Evolutionary conservation across 2,797 vertebrate genomes (phyloP), one percentile per base, ranked within the genome.

Genomic region (Acanthurus tractus): DNA sequence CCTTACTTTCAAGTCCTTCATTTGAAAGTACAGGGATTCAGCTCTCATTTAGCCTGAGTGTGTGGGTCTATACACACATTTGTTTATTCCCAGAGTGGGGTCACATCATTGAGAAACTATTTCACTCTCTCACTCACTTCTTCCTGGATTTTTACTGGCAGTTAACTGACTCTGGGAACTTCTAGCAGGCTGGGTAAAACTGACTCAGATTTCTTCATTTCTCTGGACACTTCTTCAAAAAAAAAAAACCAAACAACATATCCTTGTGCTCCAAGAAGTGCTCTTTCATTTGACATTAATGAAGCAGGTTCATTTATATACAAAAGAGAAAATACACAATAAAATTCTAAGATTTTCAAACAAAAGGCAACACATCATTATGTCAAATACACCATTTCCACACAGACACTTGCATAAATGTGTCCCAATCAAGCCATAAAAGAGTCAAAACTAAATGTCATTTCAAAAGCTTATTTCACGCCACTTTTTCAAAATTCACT

Each of bases 41-140:
- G 7, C 7, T 63, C 18, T 55, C 20, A 36, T 40, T 49, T 8
- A 18, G 22, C 20, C 20, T 22, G 29, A 20, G 34, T 29, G 12
- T 52, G 54, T 46, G 34, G 7, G 36, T 67, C 25, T 29, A 13
- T 58, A 67, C 38, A 46, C 38, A 46, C 61, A 17, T 66, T 63
- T 48, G 62, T 61, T 36, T 76, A 82, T 84, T 81, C 68, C 67
- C 80, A 78, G 4, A 57, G 13, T 0, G 23, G 48, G 2, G 4
- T 55, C 40, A 76, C 82, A 80, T 89, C 86, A 91, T 1, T 54
- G 61, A 89, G 44, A 85, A 92, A 83, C 52, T 78, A 92, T 91
- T 89, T 85, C 66, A 81, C 71, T 70, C 34, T 42, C 83, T 76
- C 71, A 44, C 75, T 76, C 86, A 85, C 55, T 77, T 7, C 53